A percentile compares a stretch with the other conserved stretches of the same genome.
Conservation (phyloP, 1,140 invertebrate genomes). For the Heliconius nattereri region DNA sequence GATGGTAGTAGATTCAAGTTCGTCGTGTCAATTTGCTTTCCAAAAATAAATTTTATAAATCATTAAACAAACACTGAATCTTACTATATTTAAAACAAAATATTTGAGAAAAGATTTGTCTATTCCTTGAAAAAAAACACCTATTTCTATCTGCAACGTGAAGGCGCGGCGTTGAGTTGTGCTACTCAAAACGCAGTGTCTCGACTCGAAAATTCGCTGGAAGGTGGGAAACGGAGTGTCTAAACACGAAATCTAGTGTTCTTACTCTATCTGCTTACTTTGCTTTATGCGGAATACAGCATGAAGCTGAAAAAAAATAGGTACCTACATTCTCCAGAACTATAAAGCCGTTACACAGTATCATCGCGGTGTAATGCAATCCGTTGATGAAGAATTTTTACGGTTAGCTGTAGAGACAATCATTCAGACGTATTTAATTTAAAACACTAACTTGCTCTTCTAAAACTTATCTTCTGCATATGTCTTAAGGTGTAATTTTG, state of each 20-base stretch:
- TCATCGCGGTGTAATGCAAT: constrained; percentile 44
- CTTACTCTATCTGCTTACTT: too few species aligned
- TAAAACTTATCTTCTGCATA: constrained; percentile 1
- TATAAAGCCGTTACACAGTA: neutral
- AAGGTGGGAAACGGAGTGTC: neutral
- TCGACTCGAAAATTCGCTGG: too few species aligned
- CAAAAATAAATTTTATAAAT: neutral
- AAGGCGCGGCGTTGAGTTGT: too few species aligned
- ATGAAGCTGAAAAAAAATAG: neutral
- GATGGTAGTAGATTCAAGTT: too few species aligned
- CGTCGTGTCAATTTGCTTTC: too few species aligned
- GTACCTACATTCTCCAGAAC: neutral
- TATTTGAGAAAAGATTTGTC: too few species aligned
- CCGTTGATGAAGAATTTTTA: constrained; percentile 54
- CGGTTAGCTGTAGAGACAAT: constrained; percentile 62
- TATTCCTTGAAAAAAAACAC: too few species aligned
- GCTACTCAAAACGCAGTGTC: too few species aligned
- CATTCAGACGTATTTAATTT: constrained; percentile 58
- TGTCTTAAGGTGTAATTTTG: constrained; percentile 34
- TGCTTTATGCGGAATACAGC: too few species aligned
- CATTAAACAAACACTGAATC: neutral
- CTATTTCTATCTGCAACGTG: too few species aligned
- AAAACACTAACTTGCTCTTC: constrained; percentile 40
- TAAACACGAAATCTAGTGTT: neutral
- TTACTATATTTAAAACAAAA: neutral